Evolutionary conservation across 2,797 vertebrate species (phyloP).

Genomic region (Pseudopleuronectes americanus): DNA sequence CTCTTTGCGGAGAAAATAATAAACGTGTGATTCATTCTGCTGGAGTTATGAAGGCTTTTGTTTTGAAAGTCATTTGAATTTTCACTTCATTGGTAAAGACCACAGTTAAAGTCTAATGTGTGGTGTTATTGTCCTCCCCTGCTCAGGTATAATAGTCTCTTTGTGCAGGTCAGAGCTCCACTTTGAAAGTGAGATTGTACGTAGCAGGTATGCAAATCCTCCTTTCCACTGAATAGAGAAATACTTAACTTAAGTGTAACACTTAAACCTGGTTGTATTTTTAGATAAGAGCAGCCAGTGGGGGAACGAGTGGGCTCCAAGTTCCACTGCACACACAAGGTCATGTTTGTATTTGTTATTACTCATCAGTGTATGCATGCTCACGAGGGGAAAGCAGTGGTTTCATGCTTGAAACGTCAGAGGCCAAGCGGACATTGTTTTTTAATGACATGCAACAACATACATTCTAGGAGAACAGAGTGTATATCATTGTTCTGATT

Average conservation of each 20-base stretch:
- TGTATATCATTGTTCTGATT: no score
- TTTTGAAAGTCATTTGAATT: conserved; percentile 76
- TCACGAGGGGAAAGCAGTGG: background rate
- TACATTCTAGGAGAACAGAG: background rate
- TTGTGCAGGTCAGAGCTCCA: conserved; percentile 68
- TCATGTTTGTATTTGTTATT: conserved; percentile 28
- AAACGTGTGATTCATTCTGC: conserved; percentile 45
- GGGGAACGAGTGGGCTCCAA: conserved; percentile 1
- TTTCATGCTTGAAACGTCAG: no score
- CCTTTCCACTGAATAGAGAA: conserved; percentile 64
- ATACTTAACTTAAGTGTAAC: conserved; percentile 67
- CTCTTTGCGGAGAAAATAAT: conserved; percentile 46
- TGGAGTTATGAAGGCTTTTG: conserved; percentile 36
- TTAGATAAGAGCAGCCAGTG: conserved; percentile 21
- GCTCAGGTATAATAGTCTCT: conserved; percentile 66
- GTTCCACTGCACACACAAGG: conserved; percentile 8
- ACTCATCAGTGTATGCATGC: background rate
- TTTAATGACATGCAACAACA: background rate
- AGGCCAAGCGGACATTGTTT: conserved; percentile 3
- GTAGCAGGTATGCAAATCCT: conserved; percentile 80
- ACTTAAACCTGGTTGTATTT: conserved; percentile 62
- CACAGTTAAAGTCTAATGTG: conserved; percentile 47
- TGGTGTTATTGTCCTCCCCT: conserved; percentile 57
- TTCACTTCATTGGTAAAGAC: conserved; percentile 26
- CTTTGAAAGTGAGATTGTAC: conserved; percentile 68